Base-by-base conservation (phyloP, 2,113 vertebrate species). In the Clupea harengus region DNA sequence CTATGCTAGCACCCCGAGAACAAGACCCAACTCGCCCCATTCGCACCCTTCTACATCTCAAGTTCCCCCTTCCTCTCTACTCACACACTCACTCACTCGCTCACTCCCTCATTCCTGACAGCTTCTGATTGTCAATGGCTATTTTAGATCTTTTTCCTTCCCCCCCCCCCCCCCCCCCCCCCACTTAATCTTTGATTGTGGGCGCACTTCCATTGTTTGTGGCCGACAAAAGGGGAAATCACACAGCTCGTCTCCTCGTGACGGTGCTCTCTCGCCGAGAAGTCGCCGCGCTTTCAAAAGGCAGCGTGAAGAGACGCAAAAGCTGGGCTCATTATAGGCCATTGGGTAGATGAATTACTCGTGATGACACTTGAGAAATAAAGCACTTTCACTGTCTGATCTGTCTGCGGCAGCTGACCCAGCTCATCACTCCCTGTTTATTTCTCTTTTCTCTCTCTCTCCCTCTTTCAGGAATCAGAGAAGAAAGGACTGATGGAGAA, bases 401-500 rank as follows among this genome's bases (percentile, higher is more conserved):
- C 54, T 67, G 60, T 25, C 25, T 67, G 60, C 25, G 6, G 87
- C 91, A 90, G 91, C 91, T 92, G 91, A 93, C 92, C 89, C 83
- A 84, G 84, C 91, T 93, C 91, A 92, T 92, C 93, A 93, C 88
- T 87, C 87, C 89, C 75, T 93, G 11, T 39, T 78, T 75, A 75
- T 75, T 22, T 90, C 82, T 82, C 81, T 91, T 39, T 25, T 83
- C 84, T 80, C 0, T 3, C 85, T 91, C 13, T 87, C 6, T 90
- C 84, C 89, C 28, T 80, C 39, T 91, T 83, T 83, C 85, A 99
- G 99, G 99, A 99, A 90, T 92, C 94, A 0, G 97, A 96, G 84
- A 98, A 96, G 93, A 99, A 96, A 88, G 97, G 98, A 22, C 91
- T 99, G 88, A 97, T 97, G 91, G 97, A 99, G 47, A 97, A 99